Percentiles rank a stretch among this genome's conserved stretches.
phyloP scores from a whole-genome alignment of 2,888 invertebrate species.

The Caenorhabditis sinica region DNA sequence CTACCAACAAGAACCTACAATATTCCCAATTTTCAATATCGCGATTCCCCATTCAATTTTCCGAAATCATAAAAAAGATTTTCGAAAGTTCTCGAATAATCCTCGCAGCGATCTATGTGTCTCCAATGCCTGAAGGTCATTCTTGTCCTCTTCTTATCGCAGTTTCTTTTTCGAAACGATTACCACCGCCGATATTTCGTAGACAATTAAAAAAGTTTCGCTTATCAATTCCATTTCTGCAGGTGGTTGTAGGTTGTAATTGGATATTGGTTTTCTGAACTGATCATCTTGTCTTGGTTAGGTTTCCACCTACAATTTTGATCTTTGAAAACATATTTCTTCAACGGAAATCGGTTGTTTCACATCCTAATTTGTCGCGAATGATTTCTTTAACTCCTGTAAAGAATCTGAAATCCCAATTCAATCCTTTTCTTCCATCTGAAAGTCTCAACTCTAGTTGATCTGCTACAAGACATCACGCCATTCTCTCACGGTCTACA shows the following conservation, averaged over 20 bases:
- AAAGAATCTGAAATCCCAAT: neutral
- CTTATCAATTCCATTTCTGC: slow-evolving; percentile 37
- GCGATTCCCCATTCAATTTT: neutral
- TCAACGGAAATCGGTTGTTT: too few relatives aligned
- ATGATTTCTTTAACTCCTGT: too few relatives aligned
- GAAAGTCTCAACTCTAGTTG: neutral
- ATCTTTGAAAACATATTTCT: neutral
- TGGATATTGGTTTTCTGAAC: slow-evolving; percentile 19
- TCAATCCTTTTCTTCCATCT: neutral
- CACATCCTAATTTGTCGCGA: too few relatives aligned
- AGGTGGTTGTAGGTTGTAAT: neutral
- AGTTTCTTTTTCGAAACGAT: slow-evolving; percentile 14
- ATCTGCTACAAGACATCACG: slow-evolving; percentile 55
- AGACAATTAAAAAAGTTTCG: slow-evolving; percentile 24
- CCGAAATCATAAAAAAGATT: neutral
- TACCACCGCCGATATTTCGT: slow-evolving; percentile 8
- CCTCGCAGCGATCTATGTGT: slow-evolving; percentile 18
- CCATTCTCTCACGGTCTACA: slow-evolving; percentile 28
- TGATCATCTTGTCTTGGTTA: neutral
- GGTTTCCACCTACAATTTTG: too few relatives aligned
- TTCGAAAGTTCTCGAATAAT: slow-evolving; percentile 13
- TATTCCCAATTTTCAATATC: neutral
- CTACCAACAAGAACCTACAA: too few relatives aligned
- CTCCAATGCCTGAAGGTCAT: slow-evolving; percentile 15
- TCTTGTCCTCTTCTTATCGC: slow-evolving; percentile 28